phyloP scores from a whole-genome alignment of 2,113 vertebrate species.

The Vanacampus margaritifer region DNA sequence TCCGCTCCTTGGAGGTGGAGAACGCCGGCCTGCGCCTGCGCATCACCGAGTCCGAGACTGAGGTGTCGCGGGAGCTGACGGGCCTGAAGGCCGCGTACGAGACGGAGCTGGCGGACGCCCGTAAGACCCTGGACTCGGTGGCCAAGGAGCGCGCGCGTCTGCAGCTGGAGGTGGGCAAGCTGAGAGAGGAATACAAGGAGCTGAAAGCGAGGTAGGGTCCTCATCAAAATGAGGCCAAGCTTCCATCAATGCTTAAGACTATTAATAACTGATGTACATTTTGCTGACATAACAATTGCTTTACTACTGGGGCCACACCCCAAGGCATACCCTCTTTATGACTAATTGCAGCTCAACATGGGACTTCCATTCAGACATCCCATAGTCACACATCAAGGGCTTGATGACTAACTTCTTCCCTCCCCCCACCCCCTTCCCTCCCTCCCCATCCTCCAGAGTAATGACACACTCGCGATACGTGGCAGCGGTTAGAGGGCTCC shows the following conservation, averaged over 20 bases:
- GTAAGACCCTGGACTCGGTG: conserved; percentile 94
- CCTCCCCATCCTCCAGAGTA: conserved; percentile 22
- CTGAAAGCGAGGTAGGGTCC: conserved; percentile 85
- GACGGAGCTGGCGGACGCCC: conserved; percentile 90
- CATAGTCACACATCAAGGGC: conserved; percentile 35
- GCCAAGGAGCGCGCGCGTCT: conserved; percentile 92
- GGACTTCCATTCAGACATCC: conserved; percentile 2
- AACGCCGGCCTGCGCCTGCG: conserved; percentile 88
- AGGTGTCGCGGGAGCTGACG: conserved; percentile 87
- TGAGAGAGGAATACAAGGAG: conserved; percentile 89
- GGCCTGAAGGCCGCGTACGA: conserved; percentile 93
- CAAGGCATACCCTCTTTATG: conserved; percentile 23
- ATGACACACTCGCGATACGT: conserved; percentile 54
- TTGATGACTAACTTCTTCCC: conserved; percentile 68
- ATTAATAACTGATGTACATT: conserved; percentile 5
- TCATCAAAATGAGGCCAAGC: background rate
- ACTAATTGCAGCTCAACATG: conserved; percentile 32
- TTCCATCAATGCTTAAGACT: background rate
- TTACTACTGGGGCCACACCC: conserved; percentile 40
- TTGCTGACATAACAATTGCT: conserved; percentile 2
- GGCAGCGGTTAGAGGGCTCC: conserved; percentile 47
- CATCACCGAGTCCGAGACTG: conserved; percentile 94
- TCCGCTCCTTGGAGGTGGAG: conserved; percentile 90
- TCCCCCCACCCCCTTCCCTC: conserved; percentile 24
- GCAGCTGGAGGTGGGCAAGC: conserved; percentile 91